Evolutionary conservation across 2,888 invertebrate genomes (phyloP).

Genomic region (Ichneumoninae sp.): DNA sequence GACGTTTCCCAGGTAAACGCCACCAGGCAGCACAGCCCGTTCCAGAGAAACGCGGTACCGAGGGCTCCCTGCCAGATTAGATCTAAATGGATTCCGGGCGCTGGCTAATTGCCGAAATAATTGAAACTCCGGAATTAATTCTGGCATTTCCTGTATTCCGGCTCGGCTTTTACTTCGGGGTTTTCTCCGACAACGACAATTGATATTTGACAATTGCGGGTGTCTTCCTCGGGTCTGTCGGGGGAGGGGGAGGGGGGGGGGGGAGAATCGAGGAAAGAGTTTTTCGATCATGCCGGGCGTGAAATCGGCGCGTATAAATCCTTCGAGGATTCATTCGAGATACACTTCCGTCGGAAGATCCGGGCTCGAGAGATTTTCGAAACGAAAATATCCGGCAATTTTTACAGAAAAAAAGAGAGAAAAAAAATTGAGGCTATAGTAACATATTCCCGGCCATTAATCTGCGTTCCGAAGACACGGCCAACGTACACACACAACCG

Average conservation of each 20-base stretch:
- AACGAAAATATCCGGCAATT: slow-evolving; percentile 63
- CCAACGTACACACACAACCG: slow-evolving; percentile 37
- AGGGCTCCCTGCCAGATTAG: slow-evolving; percentile 74
- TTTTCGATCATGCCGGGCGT: slow-evolving; percentile 31
- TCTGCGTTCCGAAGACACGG: slow-evolving; percentile 60
- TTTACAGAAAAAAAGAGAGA: slow-evolving; percentile 34
- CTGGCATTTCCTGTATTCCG: slow-evolving; percentile 40
- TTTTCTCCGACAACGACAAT: slow-evolving; percentile 67
- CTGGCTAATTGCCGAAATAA: slow-evolving; percentile 78
- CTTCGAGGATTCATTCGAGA: slow-evolving; percentile 1
- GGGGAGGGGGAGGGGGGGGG: neutral
- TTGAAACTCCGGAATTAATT: slow-evolving; percentile 76
- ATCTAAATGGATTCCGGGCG: slow-evolving; percentile 75
- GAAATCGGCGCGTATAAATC: slow-evolving; percentile 25
- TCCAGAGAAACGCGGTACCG: slow-evolving; percentile 53
- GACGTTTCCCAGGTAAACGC: slow-evolving; percentile 40
- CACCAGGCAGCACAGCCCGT: slow-evolving; percentile 47
- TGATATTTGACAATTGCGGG: slow-evolving; percentile 67
- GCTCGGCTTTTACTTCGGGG: slow-evolving; percentile 9
- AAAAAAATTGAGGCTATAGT: slow-evolving; percentile 26
- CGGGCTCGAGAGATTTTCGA: slow-evolving; percentile 26
- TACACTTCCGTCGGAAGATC: slow-evolving; percentile 33
- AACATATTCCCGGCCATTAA: slow-evolving; percentile 61
- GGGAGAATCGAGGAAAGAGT: neutral
- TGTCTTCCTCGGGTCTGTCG: neutral